phyloP scores from a whole-genome alignment of 2,113 vertebrate genomes.

The Pionites leucogaster region DNA sequence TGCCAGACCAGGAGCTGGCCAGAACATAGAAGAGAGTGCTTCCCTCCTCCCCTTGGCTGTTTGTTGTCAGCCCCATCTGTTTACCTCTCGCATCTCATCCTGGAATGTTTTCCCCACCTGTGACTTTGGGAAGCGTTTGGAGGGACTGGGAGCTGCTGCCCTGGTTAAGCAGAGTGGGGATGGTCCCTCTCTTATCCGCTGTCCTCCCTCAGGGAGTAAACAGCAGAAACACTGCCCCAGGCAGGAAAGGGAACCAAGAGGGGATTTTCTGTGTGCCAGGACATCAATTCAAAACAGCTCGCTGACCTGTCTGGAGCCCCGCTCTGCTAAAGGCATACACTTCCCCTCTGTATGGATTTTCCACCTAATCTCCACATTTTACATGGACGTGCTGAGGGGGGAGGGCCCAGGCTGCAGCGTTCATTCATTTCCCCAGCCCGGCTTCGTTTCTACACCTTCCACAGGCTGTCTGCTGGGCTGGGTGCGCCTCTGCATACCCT shows the following conservation, averaged over 20 bases:
- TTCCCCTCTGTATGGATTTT: conserved; percentile 50
- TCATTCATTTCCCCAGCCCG: conserved; percentile 6
- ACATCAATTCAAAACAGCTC: conserved; percentile 30
- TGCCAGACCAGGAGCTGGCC: neutral
- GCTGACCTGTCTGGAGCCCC: neutral
- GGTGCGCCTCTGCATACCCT: neutral
- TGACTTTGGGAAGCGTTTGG: neutral
- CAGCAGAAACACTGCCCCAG: neutral
- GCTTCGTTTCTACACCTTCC: neutral
- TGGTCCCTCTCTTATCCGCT: neutral
- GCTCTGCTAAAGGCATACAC: conserved; percentile 57
- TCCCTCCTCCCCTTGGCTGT: neutral
- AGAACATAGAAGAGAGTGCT: neutral
- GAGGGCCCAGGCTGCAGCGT: neutral
- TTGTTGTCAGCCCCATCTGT: neutral
- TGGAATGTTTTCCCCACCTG: neutral
- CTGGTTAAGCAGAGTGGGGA: neutral
- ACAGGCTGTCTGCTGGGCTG: neutral
- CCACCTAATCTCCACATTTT: conserved; percentile 54
- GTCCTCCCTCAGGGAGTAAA: neutral
- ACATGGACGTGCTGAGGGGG: conserved; percentile 2
- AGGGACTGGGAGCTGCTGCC: neutral
- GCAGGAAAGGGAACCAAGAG: conserved; percentile 8
- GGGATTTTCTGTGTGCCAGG: conserved; percentile 27
- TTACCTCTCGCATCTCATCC: conserved; percentile 22